Evolutionary conservation across 1,140 invertebrate species (phyloP).

Genomic region (Gryon sp.): DNA sequence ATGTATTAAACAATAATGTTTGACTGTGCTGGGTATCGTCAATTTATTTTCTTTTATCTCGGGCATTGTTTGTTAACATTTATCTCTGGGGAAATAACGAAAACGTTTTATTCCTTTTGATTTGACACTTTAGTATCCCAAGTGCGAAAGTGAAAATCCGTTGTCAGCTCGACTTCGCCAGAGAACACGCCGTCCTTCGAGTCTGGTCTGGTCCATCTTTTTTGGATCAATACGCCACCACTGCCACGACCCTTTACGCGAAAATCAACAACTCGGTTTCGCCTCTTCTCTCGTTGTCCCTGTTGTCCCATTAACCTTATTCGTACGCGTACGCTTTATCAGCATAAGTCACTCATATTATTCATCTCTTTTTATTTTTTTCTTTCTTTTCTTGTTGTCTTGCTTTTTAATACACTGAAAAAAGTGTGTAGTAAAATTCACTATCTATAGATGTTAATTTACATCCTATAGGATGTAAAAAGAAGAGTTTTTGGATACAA

Average conservation of each 20-base stretch:
- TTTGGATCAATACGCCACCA: conserved; percentile 73
- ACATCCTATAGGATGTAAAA: no score
- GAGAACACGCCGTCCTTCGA: conserved; percentile 63
- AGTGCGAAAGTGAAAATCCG: conserved; percentile 40
- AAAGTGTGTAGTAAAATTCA: no score
- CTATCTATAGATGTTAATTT: no score
- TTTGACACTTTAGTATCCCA: conserved; percentile 4
- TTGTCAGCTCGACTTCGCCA: conserved; percentile 17
- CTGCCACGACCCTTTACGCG: conserved; percentile 48
- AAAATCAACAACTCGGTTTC: conserved; percentile 63
- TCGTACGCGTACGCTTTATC: neutral
- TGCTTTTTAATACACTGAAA: no score
- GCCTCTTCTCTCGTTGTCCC: conserved; percentile 5
- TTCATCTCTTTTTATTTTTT: no score
- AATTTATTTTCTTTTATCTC: neutral
- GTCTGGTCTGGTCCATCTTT: conserved; percentile 71
- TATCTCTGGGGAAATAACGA: conserved; percentile 13
- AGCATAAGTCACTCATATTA: neutral
- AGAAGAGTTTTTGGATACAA: no score
- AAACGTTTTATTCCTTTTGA: conserved; percentile 8
- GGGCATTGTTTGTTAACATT: neutral
- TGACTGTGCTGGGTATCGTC: no score
- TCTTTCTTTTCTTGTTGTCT: no score
- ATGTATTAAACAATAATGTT: no score
- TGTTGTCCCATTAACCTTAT: conserved; percentile 36